Base-by-base conservation (phyloP, 1,140 invertebrate genomes). In the Elysia chlorotica region DNA sequence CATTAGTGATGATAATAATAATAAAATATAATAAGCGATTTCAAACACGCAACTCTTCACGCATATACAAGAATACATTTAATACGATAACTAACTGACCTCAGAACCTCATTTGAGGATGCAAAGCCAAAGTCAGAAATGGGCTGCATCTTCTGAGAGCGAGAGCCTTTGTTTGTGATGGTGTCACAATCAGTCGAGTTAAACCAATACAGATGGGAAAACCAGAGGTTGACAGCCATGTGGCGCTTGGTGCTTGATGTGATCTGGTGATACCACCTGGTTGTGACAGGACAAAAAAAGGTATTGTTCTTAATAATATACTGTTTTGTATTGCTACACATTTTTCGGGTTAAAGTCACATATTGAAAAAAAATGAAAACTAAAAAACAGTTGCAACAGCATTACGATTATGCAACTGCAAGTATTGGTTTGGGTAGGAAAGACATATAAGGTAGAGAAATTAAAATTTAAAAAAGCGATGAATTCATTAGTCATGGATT, bases 191-290 rank as follows among this genome's bases (percentile, higher is more conserved):
- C 74, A 0, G 77, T 65, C 19, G 71, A 35, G 38, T 84, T 76
- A 63, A 81, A 81, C 76, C 77, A 80, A 68, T 69, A 78, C 2
- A 78, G 74, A 69, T 80, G 81, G 23, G 80, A 73, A 61, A 83
- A 84, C 85, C 85, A 88, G 37, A 85, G 56, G 74, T 88, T 88
- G 10, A 87, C 74, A 21, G 85, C 86, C 31, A 88, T 53, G 59
- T 86, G 87, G 59, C 87, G 73, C 10, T 75, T 72, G 2, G 75
- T 74, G 66, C 71, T 80, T 2, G 87, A 87, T 5, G 78, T 74
- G 6, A 88, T 81, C 62, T 87, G 86, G 71, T 88, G 87, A 65
- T 86, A 85, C 87, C 87, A 88, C 65, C 81, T 84, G 63, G 2
- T 72, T 38, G 35, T 6, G 41, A 10, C 25, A 38, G 54, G 35